These are phyloP conservation scores for Hypsopygia costalis DNA, from an alignment of 2,888 invertebrate species.

Conservation along the genomic window DNA sequence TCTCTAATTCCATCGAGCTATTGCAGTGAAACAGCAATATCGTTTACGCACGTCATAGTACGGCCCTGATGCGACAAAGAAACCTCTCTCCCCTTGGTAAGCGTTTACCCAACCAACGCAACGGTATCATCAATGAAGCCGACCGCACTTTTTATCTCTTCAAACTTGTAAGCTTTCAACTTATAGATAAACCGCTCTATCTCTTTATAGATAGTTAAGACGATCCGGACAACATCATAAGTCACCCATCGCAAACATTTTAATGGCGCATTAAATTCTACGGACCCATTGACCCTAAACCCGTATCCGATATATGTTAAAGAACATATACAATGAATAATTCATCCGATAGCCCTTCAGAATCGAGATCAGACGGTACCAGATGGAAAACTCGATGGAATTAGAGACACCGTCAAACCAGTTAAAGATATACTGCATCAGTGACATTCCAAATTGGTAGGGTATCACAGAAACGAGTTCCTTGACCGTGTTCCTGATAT, in stretches of 20 bases:
- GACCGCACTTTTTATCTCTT: too few species aligned
- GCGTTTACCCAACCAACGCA: too few species aligned
- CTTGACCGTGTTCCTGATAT: conserved; percentile 9
- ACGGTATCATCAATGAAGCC: too few species aligned
- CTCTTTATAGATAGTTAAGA: too few species aligned
- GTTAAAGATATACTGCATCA: background rate
- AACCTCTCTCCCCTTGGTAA: too few species aligned
- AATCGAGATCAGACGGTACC: conserved; percentile 19
- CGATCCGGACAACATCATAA: conserved; percentile 3
- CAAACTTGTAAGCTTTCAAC: too few species aligned
- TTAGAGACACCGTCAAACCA: conserved; percentile 2
- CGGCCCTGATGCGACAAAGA: too few species aligned
- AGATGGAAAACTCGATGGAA: conserved; percentile 5
- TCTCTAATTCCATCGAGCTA: too few species aligned
- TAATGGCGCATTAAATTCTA: conserved; percentile 16
- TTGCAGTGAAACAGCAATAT: too few species aligned
- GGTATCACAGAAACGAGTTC: conserved; percentile 11
- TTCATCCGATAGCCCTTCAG: conserved; percentile 25
- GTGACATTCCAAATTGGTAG: conserved; percentile 4
- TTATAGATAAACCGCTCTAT: too few species aligned
- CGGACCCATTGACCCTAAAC: conserved; percentile 30
- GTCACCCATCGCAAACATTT: conserved; percentile 5
- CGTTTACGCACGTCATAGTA: too few species aligned
- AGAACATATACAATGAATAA: conserved; percentile 27
- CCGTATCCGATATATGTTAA: conserved; percentile 24